Evolutionary conservation across 2,888 invertebrate genomes (phyloP).

Genomic region (Thymelicus acteon): DNA sequence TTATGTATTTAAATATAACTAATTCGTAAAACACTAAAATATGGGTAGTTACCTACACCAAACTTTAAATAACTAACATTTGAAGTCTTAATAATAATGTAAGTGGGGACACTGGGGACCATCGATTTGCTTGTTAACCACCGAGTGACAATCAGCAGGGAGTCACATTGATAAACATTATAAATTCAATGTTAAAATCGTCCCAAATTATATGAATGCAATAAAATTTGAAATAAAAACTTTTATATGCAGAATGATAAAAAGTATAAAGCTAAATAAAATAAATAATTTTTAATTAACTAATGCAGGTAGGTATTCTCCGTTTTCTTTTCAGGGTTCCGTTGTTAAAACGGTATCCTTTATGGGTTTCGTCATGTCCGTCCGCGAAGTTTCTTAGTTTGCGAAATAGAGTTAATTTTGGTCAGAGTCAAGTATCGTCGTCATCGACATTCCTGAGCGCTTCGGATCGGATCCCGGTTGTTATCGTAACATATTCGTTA

Average conservation of each 20-base stretch:
- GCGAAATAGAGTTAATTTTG: no score
- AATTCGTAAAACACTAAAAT: no score
- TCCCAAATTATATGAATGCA: background rate
- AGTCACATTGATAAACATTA: background rate
- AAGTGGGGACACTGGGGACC: background rate
- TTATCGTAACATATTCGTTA: no score
- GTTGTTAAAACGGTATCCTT: no score
- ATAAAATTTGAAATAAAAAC: background rate
- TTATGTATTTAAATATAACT: no score
- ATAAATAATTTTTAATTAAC: background rate
- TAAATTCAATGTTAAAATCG: slow-evolving; percentile 1
- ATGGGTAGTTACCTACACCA: no score
- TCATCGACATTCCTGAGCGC: no score
- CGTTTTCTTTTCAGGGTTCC: background rate
- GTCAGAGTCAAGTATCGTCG: no score
- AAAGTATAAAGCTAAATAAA: background rate
- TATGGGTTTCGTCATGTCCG: no score
- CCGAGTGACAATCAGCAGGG: background rate
- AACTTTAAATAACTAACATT: no score
- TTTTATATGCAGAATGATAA: background rate
- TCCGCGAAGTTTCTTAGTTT: no score
- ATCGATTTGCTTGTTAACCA: background rate
- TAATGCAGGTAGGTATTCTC: background rate
- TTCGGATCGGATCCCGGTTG: no score
- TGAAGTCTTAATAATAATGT: background rate